phyloP scores from a whole-genome alignment of 1,140 invertebrate species.

The Atta cephalotes region DNA sequence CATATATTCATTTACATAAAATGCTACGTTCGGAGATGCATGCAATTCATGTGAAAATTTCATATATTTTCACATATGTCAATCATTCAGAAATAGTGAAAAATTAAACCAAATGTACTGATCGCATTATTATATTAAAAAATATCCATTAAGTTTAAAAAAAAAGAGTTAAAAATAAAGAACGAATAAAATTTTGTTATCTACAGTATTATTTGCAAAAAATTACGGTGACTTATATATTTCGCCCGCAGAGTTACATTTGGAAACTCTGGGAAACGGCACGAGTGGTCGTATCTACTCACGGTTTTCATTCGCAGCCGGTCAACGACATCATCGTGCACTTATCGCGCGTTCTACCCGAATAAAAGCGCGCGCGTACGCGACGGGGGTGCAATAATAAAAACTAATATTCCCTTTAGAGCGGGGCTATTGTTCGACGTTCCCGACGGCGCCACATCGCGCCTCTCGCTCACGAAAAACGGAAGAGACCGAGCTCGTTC shows the following conservation, averaged over 20 bases:
- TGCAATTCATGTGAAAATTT: slow-evolving; percentile 20
- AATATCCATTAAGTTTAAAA: neutral
- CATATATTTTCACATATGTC: neutral
- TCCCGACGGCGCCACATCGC: slow-evolving; percentile 54
- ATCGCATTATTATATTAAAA: neutral
- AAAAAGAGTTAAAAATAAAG: too few relatives aligned
- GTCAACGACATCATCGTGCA: slow-evolving; percentile 37
- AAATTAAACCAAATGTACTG: slow-evolving; percentile 1
- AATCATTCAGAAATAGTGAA: slow-evolving; percentile 17
- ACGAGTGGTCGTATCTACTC: slow-evolving; percentile 14
- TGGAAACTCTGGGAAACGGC: neutral
- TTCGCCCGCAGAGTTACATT: neutral
- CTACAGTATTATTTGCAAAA: neutral
- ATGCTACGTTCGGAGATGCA: neutral
- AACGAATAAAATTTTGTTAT: slow-evolving; percentile 15
- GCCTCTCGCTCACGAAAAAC: slow-evolving; percentile 56
- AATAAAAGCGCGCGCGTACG: slow-evolving; percentile 40
- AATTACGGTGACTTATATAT: slow-evolving; percentile 7
- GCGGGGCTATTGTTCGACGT: slow-evolving; percentile 71
- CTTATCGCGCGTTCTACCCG: slow-evolving; percentile 38
- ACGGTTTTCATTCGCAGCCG: slow-evolving; percentile 44
- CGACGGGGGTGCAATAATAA: slow-evolving; percentile 43
- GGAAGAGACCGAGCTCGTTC: slow-evolving; percentile 36
- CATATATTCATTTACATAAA: slow-evolving; percentile 50
- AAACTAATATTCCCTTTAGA: slow-evolving; percentile 74